Conservation (phyloP, 2,113 vertebrate species). For the Cynocephalus volans region DNA sequence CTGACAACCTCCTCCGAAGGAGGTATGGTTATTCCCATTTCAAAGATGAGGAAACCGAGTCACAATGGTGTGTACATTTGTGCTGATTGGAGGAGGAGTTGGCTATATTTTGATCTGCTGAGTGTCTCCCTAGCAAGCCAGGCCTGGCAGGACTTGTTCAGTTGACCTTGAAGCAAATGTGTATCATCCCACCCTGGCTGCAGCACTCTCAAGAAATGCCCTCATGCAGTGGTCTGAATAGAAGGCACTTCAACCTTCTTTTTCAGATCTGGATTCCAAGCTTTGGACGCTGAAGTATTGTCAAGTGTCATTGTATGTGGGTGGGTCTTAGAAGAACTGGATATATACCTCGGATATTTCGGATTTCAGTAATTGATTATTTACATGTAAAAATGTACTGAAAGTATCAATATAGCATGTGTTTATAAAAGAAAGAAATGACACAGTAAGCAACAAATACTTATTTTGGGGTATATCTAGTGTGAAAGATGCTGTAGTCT, state of each 20-base stretch:
- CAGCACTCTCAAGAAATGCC: too few relatives aligned
- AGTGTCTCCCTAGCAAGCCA: background rate
- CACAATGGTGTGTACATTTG: background rate
- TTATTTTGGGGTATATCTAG: background rate
- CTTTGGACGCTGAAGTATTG: background rate
- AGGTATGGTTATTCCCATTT: background rate
- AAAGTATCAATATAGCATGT: background rate
- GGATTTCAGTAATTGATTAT: conserved; percentile 17
- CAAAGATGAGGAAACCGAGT: background rate
- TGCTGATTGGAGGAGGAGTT: background rate
- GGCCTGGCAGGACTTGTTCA: background rate
- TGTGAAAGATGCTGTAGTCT: background rate
- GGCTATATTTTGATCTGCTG: background rate
- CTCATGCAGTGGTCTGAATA: background rate
- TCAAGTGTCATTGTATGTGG: background rate
- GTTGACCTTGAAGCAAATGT: background rate
- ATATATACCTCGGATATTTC: background rate
- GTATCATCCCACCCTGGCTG: accelerated
- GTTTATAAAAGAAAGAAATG: background rate
- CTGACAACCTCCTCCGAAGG: background rate
- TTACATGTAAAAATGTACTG: background rate
- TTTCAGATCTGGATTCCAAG: background rate
- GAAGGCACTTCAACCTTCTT: background rate
- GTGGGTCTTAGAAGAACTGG: background rate
- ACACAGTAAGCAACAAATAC: background rate